phyloP scores from a whole-genome alignment of 2,888 invertebrate species.

The Drosophila paucipuncta region DNA sequence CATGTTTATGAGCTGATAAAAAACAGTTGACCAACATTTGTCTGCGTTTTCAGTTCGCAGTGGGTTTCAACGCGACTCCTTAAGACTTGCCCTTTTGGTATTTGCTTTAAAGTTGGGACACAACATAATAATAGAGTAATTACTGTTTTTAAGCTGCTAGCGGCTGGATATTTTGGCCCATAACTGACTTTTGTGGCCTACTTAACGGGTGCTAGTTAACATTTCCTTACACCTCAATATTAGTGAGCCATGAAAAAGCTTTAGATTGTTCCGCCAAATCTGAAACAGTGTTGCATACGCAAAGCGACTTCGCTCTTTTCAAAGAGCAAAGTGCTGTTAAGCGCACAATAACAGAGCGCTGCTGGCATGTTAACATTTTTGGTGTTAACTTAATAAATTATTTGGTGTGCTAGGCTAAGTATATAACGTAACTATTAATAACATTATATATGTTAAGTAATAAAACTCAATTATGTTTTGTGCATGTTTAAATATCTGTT shows the following conservation, averaged over 20 bases:
- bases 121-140: constrained; percentile 1
- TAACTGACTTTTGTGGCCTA: constrained; percentile 46
- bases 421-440: neutral
- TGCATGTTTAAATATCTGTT: too few relatives aligned
- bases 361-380: neutral
- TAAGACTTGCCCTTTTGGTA: constrained; percentile 17
- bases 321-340: constrained; percentile 59
- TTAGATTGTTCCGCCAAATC: constrained; percentile 38
- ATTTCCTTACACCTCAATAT: constrained; percentile 45
- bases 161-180: constrained; percentile 13
- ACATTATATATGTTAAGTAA: neutral
- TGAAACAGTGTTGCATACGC: constrained; percentile 52
- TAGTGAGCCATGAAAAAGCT: constrained; percentile 62
- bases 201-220: constrained; percentile 48
- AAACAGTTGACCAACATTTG: constrained; percentile 82
- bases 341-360: constrained; percentile 18
- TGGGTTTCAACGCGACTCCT: constrained; percentile 6
- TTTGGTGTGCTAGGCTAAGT: constrained; percentile 3
- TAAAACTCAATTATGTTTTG: neutral
- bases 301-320: constrained; percentile 40
- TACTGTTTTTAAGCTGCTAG: constrained; percentile 14
- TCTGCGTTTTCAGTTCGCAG: constrained; percentile 32
- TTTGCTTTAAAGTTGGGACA: constrained; percentile 24
- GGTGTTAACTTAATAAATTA: constrained; percentile 30
- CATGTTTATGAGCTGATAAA: constrained; percentile 82